A percentile compares a stretch with the other conserved stretches of the same genome.
Conservation (phyloP, 2,113 vertebrate species). For the Prunella himalayana region DNA sequence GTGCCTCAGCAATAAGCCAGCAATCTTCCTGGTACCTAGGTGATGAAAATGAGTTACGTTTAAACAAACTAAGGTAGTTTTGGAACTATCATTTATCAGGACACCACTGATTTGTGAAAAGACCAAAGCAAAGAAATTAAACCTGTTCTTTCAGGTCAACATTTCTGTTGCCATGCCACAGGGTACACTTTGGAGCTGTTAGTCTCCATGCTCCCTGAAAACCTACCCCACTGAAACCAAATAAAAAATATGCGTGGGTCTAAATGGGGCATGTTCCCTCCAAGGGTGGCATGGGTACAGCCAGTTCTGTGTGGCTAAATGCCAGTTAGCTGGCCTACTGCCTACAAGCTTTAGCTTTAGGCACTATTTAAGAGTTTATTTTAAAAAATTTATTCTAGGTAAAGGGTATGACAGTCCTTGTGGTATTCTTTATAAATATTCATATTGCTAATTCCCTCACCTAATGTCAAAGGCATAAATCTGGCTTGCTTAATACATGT, state of each 20-base stretch:
- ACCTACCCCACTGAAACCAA: not conserved
- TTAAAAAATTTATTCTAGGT: not conserved
- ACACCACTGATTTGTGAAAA: not conserved
- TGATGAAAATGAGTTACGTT: not conserved
- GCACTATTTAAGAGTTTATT: not conserved
- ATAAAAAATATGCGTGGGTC: not conserved
- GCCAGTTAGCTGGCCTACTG: not conserved
- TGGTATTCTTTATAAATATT: constrained; percentile 10
- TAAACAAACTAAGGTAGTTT: not conserved
- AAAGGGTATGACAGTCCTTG: not conserved
- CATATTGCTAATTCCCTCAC: not conserved
- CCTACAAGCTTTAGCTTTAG: not conserved
- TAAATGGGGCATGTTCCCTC: not conserved
- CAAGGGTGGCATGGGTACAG: not conserved
- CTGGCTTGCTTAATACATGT: not conserved
- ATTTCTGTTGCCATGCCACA: not conserved
- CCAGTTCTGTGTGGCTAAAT: not conserved
- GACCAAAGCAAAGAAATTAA: not conserved
- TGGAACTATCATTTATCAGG: not conserved
- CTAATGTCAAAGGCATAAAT: constrained; percentile 28
- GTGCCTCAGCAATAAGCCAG: not conserved
- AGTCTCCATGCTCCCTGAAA: not conserved
- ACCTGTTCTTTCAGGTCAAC: not conserved
- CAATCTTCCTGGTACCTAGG: not conserved
- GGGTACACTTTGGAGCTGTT: not conserved